Base-by-base conservation (phyloP, 2,113 vertebrate genomes). In the Lates calcarifer region DNA sequence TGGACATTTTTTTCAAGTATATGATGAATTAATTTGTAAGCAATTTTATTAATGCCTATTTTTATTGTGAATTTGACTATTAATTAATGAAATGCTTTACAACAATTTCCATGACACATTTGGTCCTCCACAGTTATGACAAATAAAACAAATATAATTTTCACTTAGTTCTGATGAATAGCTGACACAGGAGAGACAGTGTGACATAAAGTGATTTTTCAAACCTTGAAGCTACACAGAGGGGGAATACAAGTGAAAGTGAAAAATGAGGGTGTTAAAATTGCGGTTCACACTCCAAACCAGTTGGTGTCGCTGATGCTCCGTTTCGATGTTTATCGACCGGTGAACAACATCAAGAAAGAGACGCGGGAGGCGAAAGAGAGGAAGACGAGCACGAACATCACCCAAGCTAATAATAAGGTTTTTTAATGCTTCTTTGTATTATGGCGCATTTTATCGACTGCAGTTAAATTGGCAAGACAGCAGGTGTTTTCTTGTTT, bases 271-370 rank as follows among this genome's bases (percentile, higher is more conserved):
- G 10, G 20, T 7, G n/a, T 55, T 51, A 3, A 26, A 55, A 12
- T 13, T 55, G n/a, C 13, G 10, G 13, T 55, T 53, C 8, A n/a
- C 51, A 41, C 37, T 62, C 55, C 55, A 20, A 2, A 37, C 64
- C 89, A 70, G 11, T 0, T 22, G 84, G 65, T 26, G 86, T 86
- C 80, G 68, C 5, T 74, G 53, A 22, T 15, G 60, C 2, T 0
- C 0, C 14, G 2, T 49, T 28, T 43, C 0, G 4, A 26, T n/a
- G 18, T 31, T 51, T 49, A 10, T 0, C 2, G 5, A 1, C 12
- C 3, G 6, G 55, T 12, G 29, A 2, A 11, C 26, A 13, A 43
- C 24, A 24, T 3, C 6, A 43, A 8, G 20, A 81, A 74, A 80
- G 69, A 86, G 61, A 69, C 28, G 49, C 0, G 14, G 18, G 5